These are phyloP conservation scores for Rhodinocichla rosea DNA, from an alignment of 2,113 vertebrate genomes.

Conservation along the genomic window DNA sequence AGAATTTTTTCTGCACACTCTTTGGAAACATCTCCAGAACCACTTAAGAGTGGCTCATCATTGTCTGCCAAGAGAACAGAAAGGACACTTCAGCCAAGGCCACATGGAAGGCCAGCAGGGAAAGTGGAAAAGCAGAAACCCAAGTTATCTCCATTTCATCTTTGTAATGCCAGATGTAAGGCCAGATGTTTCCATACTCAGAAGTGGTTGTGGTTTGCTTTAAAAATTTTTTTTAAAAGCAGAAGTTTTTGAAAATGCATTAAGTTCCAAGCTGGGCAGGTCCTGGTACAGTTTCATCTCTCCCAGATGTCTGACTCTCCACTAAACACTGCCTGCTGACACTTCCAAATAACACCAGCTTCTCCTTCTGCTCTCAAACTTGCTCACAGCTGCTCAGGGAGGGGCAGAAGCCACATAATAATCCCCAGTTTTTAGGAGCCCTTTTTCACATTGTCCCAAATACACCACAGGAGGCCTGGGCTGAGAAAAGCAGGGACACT, in stretches of 20 bases:
- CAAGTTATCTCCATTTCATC: background rate
- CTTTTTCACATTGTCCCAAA: constrained; percentile 4
- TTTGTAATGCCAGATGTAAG: background rate
- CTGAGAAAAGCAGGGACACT: background rate
- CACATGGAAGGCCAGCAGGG: background rate
- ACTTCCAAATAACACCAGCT: background rate
- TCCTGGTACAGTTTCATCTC: background rate
- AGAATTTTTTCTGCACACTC: constrained; percentile 98
- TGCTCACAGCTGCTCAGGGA: background rate
- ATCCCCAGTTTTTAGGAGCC: background rate
- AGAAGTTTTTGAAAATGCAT: background rate
- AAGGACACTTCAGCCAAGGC: background rate
- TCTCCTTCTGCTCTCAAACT: background rate
- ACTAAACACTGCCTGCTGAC: background rate
- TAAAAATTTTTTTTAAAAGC: background rate
- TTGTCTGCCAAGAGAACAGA: constrained; percentile 83
- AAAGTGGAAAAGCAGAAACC: background rate
- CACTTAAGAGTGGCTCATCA: constrained; percentile 94
- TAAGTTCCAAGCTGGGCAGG: background rate
- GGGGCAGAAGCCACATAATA: background rate
- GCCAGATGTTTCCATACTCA: background rate
- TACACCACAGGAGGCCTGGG: background rate
- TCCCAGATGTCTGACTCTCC: background rate
- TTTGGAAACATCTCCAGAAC: constrained; percentile 97
- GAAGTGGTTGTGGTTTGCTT: background rate